Percentiles rank a stretch among this genome's conserved stretches.
These are phyloP conservation scores for Loxodonta africana DNA, from an alignment of 2,113 vertebrate species.

Conservation along the genomic window DNA sequence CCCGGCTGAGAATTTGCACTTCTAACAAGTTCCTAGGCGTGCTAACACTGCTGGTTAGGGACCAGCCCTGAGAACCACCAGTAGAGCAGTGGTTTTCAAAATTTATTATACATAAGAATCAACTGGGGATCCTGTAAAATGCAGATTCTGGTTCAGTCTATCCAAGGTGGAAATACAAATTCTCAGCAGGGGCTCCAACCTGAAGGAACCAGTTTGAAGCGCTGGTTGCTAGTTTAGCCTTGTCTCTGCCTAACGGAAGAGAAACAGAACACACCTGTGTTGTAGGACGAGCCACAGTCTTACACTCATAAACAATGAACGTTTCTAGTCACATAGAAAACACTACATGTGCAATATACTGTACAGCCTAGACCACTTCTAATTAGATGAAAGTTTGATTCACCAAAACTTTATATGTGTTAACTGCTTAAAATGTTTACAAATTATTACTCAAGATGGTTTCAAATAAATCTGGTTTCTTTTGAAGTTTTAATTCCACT, in stretches of 20 bases:
- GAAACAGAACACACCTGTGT: not conserved
- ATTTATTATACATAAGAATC: too few species aligned
- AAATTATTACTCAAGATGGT: not conserved
- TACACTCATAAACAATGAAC: not conserved
- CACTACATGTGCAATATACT: not conserved
- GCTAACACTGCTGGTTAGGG: too few species aligned
- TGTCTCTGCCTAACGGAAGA: not conserved
- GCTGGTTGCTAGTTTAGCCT: not conserved
- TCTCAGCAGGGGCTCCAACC: too few species aligned
- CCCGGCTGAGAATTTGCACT: too few species aligned
- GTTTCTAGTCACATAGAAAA: not conserved
- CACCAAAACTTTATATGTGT: too few species aligned
- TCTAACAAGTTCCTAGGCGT: too few species aligned
- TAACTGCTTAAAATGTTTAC: not conserved
- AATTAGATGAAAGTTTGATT: not conserved
- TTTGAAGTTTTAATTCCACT: not conserved
- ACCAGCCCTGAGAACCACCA: too few species aligned
- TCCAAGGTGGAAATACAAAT: too few species aligned
- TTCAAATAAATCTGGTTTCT: not conserved
- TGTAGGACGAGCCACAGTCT: not conserved
- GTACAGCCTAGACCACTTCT: not conserved
- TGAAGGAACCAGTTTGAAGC: too few species aligned
- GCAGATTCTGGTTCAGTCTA: too few species aligned
- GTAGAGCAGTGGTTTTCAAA: too few species aligned
- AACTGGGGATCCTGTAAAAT: too few species aligned